Base-by-base conservation (phyloP, 2,797 vertebrate species). In the Antennarius maculatus region DNA sequence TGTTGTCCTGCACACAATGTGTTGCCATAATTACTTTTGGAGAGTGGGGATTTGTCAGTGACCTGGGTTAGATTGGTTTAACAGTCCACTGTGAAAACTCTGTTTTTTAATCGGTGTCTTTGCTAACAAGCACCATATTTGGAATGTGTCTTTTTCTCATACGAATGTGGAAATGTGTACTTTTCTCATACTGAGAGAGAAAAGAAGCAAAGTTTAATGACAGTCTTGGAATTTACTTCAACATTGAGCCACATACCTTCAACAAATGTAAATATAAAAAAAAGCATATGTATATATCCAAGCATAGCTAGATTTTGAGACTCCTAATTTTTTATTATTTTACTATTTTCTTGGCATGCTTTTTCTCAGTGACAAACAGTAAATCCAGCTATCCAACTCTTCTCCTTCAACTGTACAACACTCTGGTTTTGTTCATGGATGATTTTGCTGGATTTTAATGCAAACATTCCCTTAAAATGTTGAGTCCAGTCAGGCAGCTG, bases 241-340 rank as follows among this genome's bases (percentile, higher is more conserved):
- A 75, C 69, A 37, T 52, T 5, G 56, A 80, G 48, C 62, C 18
- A 37, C 63, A 42, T 17, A 43, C 4, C 79, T 82, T 87, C 52
- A 74, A 89, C 89, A 84, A 92, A 81, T 58, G 54, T 85, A 86
- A 90, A 91, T 70, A 86, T 72, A 68, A 87, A 83, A 83, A 89
- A 87, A 84, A 45, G 13, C 6, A 42, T 11, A 23, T 6, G 0
- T 54, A 63, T 37, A 74, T 31, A 45, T 73, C 10, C 39, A 56
- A 54, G 53, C 31, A 6, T 61, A 71, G 69, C 61, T 76, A 82
- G 42, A 61, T 65, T 75, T n/a, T 68, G 23, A 7, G 17, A 37
- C 54, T 50, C 46, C 15, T 64, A 29, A 54, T 61, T 34, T 34
- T 34, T 67, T 78, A 84, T 82, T 68, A 57, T 77, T 79, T 80